phyloP scores from a whole-genome alignment of 1,140 invertebrate genomes.

The Drosophila subpulchrella region DNA sequence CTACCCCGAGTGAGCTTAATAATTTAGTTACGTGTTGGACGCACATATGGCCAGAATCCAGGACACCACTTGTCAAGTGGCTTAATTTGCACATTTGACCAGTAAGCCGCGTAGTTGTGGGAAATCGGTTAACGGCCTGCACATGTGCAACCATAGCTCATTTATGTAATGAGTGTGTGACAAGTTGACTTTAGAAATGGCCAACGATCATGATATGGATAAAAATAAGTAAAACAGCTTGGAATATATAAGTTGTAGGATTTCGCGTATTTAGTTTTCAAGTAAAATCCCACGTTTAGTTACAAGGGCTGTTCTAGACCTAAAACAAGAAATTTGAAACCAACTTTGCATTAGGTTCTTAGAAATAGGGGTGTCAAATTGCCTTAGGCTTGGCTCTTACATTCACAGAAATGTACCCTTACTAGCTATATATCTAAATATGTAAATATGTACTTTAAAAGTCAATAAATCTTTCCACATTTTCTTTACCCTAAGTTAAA shows the following conservation, averaged over 20 bases:
- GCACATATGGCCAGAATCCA: slow-evolving; percentile 55
- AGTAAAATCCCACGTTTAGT: too few species aligned
- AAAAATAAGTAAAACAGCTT: neutral
- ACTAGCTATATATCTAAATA: too few species aligned
- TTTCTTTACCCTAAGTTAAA: too few species aligned
- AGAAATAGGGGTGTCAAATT: neutral
- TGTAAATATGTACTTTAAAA: too few species aligned
- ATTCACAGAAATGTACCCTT: too few species aligned
- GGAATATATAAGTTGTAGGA: too few species aligned
- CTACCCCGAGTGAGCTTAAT: slow-evolving; percentile 48
- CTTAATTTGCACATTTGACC: slow-evolving; percentile 27
- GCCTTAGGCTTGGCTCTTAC: too few species aligned
- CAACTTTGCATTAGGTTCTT: neutral
- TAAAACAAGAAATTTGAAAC: neutral
- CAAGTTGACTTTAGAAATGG: neutral
- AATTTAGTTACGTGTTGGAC: slow-evolving; percentile 53
- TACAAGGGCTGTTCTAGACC: neutral
- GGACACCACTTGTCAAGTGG: slow-evolving; percentile 18
- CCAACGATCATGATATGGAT: neutral
- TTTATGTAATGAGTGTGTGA: slow-evolving; percentile 34
- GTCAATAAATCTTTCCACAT: too few species aligned
- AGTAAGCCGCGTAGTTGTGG: slow-evolving; percentile 16
- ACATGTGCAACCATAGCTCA: slow-evolving; percentile 32
- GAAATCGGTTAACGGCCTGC: slow-evolving; percentile 34
- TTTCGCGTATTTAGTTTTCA: too few species aligned